A percentile compares a stretch with the other conserved stretches of the same genome.
Evolutionary conservation across 2,113 vertebrate species (phyloP).

Genomic region (Ancistrus triradiatus): DNA sequence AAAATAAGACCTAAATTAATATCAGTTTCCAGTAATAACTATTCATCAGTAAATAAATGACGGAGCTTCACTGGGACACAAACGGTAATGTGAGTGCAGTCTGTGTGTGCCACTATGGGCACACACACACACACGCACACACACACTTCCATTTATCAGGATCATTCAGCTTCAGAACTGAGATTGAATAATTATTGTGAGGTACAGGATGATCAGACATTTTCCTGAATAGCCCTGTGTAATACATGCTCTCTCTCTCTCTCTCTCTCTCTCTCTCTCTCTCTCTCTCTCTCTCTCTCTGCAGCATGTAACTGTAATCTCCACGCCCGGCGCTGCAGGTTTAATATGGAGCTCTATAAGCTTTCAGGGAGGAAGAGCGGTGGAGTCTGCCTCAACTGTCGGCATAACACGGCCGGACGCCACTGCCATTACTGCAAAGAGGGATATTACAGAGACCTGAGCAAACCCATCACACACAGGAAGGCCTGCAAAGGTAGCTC

Average conservation of each 20-base stretch:
- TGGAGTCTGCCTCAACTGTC: conserved; percentile 92
- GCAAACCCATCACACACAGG: conserved; percentile 89
- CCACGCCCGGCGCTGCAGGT: conserved; percentile 88
- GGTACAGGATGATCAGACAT: too few relatives aligned
- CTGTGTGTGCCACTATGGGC: too few relatives aligned
- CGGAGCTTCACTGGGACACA: too few relatives aligned
- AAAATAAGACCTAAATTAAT: too few relatives aligned
- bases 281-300: conserved; percentile 28
- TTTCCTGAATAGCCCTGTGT: too few relatives aligned
- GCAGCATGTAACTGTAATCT: conserved; percentile 94
- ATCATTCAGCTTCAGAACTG: too few relatives aligned
- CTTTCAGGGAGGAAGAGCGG: conserved; percentile 91
- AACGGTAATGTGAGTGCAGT: too few relatives aligned
- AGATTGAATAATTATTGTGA: too few relatives aligned
- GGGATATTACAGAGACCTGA: conserved; percentile 93
- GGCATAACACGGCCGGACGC: conserved; percentile 90
- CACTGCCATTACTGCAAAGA: conserved; percentile 98
- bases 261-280: conserved; percentile 3
- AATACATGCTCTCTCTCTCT: not conserved
- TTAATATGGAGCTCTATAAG: conserved; percentile 98
- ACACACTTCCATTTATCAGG: too few relatives aligned
- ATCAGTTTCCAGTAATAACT: too few relatives aligned
- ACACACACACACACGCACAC: too few relatives aligned
- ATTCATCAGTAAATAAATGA: too few relatives aligned
- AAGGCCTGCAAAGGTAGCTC: conserved; percentile 94